phyloP scores from a whole-genome alignment of 2,113 vertebrate species.

The Sialia sialis region DNA sequence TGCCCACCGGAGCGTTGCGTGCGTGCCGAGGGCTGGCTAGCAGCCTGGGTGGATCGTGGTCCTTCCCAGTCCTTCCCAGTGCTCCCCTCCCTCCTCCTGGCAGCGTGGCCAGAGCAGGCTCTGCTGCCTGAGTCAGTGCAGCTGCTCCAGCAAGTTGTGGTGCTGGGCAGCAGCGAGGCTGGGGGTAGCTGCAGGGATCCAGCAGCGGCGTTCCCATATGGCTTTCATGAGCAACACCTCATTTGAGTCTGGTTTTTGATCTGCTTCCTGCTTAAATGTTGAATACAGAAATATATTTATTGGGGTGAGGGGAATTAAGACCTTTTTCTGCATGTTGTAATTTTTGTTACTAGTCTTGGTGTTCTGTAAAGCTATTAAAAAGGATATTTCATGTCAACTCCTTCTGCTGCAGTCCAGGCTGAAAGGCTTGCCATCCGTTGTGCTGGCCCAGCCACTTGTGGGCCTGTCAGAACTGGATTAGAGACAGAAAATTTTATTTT shows the following conservation, averaged over 20 bases:
- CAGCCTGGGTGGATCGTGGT: neutral
- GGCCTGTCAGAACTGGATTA: neutral
- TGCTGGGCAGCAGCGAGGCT: neutral
- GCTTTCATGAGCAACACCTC: neutral
- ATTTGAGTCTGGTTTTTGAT: neutral
- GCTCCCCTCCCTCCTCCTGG: neutral
- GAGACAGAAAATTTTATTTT: neutral
- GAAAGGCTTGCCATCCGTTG: neutral
- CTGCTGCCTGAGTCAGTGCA: neutral
- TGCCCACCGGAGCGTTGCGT: neutral
- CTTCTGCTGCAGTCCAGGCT: neutral
- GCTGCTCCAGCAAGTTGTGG: neutral
- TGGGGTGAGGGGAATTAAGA: neutral
- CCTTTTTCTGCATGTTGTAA: neutral
- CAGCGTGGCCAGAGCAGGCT: accelerated
- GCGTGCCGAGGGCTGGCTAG: neutral
- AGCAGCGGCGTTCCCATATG: neutral
- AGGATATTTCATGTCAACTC: neutral
- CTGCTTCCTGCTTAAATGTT: neutral
- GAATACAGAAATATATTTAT: neutral
- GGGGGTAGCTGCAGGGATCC: neutral
- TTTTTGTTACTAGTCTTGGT: neutral
- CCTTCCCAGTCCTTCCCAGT: neutral
- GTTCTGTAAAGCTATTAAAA: neutral
- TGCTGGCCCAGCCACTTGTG: neutral